phyloP scores from a whole-genome alignment of 2,797 vertebrate species.

The Liasis olivaceus region DNA sequence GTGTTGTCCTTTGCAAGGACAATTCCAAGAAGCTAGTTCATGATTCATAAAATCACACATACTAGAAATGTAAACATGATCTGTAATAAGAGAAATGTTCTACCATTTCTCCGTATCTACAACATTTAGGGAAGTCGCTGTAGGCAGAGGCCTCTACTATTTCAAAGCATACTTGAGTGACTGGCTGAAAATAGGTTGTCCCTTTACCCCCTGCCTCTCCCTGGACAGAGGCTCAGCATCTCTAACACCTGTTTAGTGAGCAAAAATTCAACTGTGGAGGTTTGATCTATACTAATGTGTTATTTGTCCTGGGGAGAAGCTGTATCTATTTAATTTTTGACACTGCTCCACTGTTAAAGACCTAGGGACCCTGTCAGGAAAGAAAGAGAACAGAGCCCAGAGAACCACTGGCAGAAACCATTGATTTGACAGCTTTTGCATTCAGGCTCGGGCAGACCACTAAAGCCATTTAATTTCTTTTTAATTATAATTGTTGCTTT shows the following conservation, averaged over 20 bases:
- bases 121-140: neutral
- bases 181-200: neutral
- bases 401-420: neutral
- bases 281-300: neutral
- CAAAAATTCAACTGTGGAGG: neutral
- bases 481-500: constrained; percentile 16
- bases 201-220: neutral
- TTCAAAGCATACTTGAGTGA: constrained; percentile 18
- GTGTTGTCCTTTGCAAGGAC: constrained; percentile 48
- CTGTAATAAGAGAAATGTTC: neutral
- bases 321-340: neutral
- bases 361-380: neutral
- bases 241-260: neutral
- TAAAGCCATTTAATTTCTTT: constrained; percentile 36
- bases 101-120: neutral
- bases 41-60: neutral
- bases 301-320: neutral
- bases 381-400: neutral
- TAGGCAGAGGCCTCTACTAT: neutral
- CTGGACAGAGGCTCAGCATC: neutral
- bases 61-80: neutral
- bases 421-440: neutral
- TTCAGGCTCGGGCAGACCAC: constrained; percentile 29
- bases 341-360: neutral
- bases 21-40: constrained; percentile 36